Evolutionary conservation across 2,888 invertebrate genomes (phyloP), one percentile per base, ranked within the genome.

Genomic region (Melitaea athalia): DNA sequence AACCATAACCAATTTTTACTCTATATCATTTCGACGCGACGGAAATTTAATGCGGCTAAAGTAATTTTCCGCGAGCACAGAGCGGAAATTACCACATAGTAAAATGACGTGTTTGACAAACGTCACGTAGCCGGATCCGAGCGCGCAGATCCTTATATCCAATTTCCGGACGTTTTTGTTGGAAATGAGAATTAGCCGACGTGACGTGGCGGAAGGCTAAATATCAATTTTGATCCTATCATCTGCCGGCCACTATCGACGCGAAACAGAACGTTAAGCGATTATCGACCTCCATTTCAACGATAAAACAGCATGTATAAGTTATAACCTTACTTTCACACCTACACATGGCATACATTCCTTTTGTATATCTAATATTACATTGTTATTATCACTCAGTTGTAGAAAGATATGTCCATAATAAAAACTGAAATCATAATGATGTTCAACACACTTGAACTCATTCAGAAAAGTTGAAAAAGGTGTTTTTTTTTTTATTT

Each of bases 31-130:
- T 88, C 83, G 85, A 83, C 84, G 83, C 81, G 81, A 85, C 88
- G 90, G 90, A 91, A 91, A 91, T 91, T 92, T 89, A 88, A 87
- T 89, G 88, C 85, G 87, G 90, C 89, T 87, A 89, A 92, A 92
- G 91, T 92, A 92, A 92, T 92, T 92, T 92, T 91, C 89, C 90
- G 84, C 90, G 86, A 87, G 89, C 88, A 84, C 82, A 79, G 86
- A 87, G 83, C 92, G 92, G 92, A 92, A 91, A 92, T 92, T 92
- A 92, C 91, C 87, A 89, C 92, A 92, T 91, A 92, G 91, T 91
- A 89, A 87, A 87, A 89, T 91, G 92, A 91, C 91, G 89, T 91
- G 90, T 92, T 91, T 89, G 91, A 91, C 91, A 92, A 90, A 90
- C 91, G 92, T 91, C 92, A 91, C 92, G 92, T 91, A 90, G 87